A percentile compares a stretch with the other conserved stretches of the same genome.
phyloP scores from a whole-genome alignment of 2,888 invertebrate genomes.

The Fragum whitleyi region DNA sequence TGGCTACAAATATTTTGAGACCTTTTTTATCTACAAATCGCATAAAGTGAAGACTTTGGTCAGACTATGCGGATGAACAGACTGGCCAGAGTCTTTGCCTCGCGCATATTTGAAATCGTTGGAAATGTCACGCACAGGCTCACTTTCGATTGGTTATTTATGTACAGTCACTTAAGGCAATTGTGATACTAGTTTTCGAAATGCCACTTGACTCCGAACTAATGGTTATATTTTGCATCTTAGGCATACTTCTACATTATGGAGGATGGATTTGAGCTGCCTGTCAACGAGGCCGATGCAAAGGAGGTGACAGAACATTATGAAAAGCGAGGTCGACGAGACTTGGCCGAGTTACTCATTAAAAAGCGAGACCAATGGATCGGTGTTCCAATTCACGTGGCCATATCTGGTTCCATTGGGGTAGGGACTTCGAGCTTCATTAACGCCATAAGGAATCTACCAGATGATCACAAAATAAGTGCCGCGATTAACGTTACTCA shows the following conservation, averaged over 20 bases:
- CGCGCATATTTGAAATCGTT: too few relatives aligned
- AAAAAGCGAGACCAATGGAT: conserved; percentile 55
- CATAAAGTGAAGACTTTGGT: too few relatives aligned
- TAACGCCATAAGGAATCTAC: conserved; percentile 53
- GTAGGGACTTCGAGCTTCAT: conserved; percentile 66
- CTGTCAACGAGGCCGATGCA: conserved; percentile 55
- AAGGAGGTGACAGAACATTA: conserved; percentile 47
- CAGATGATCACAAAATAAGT: conserved; percentile 49
- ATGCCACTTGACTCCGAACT: too few relatives aligned
- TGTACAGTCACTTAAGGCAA: too few relatives aligned
- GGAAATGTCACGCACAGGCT: too few relatives aligned
- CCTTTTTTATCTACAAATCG: too few relatives aligned
- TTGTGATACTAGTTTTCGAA: too few relatives aligned
- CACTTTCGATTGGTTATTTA: too few relatives aligned
- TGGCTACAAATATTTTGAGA: too few relatives aligned
- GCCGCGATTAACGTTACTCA: conserved; percentile 54
- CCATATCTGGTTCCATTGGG: conserved; percentile 52
- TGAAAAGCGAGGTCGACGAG: conserved; percentile 37
- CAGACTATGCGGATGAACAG: too few relatives aligned
- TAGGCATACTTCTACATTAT: background rate
- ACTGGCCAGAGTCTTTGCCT: too few relatives aligned
- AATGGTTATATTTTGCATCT: too few relatives aligned
- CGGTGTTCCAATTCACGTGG: conserved; percentile 56
- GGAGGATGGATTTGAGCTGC: conserved; percentile 26
- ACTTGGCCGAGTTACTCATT: conserved; percentile 34